phyloP scores from a whole-genome alignment of 2,113 vertebrate genomes.

The Pionites leucogaster region DNA sequence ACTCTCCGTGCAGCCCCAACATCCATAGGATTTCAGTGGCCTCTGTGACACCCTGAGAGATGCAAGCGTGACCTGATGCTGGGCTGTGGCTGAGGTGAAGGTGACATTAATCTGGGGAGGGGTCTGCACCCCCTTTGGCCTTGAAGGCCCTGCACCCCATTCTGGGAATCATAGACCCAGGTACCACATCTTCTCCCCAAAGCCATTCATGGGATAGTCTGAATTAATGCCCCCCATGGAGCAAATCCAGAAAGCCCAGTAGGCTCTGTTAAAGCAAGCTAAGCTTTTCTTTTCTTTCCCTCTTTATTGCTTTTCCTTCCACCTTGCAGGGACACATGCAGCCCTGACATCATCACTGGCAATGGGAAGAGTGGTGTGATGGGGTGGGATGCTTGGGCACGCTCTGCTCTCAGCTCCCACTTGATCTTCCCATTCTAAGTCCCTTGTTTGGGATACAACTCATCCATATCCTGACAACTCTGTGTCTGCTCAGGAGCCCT shows the following conservation, averaged over 20 bases:
- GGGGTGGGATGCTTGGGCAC: not conserved
- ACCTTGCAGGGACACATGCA: not conserved
- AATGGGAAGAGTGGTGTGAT: not conserved
- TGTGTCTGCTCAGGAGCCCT: not conserved
- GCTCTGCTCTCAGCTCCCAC: not conserved
- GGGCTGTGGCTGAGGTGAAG: accelerated
- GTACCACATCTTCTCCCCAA: not conserved
- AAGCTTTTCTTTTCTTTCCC: not conserved
- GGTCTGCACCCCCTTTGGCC: not conserved
- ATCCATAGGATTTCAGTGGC: accelerated
- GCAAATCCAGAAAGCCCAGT: not conserved
- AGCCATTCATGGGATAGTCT: not conserved
- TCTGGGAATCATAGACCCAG: not conserved
- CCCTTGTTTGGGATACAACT: not conserved
- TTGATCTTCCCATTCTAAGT: not conserved
- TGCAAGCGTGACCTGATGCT: not conserved
- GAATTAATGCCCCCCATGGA: not conserved
- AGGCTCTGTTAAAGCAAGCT: not conserved
- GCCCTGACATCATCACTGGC: not conserved
- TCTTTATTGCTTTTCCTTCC: not conserved
- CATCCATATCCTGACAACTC: not conserved
- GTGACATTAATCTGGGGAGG: too few species aligned
- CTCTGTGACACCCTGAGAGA: not conserved
- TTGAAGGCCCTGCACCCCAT: not conserved
- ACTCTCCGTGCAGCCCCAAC: accelerated